Evolutionary conservation across 1,140 invertebrate species (phyloP), one percentile per base, ranked within the genome.

Genomic region (Heliothis virescens): DNA sequence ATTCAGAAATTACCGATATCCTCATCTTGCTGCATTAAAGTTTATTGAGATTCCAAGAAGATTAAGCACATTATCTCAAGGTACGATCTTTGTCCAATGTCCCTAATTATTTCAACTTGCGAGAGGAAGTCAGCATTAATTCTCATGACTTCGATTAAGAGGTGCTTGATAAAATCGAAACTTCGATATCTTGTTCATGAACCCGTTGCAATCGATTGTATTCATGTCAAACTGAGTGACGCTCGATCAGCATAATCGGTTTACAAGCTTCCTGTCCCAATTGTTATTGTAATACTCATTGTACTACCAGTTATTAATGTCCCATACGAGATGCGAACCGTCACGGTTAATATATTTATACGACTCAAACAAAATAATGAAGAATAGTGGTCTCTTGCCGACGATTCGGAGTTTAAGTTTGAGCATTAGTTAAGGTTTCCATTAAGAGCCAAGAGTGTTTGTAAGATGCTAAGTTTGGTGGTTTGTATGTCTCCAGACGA

Each of bases 291-390:
- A 92, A 91, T 91, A 81, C 82, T 76, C 83, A 88, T 89, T 92
- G 90, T 91, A 91, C 87, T 90, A 91, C 90, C 83, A 88, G 90
- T 87, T 92, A 92, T 94, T 92, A 94, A 89, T 88, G 89, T 90
- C 87, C 77, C 80, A 69, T 69, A 79, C 77, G 82, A 85, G 82
- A 88, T 82, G 83, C 79, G 78, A 80, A 83, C 65, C 83, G 90
- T 88, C 83, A 86, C 84, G 84, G 83, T 79, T 87, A 84, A 83
- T 83, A 79, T 79, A 72, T 84, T 78, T 79, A 73, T 84, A 62
- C 41, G 78, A 74, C 63, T 67, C 72, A 79, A 72, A 50, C 60
- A 16, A 72, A 72, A 72, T 82, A 83, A 85, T 82, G 77, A 81
- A 79, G 84, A 81, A 55, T 77, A 80, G 83, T 86, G 79, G 85